Base-by-base conservation (phyloP, 2,797 vertebrate genomes). In the Muscicapa striata region DNA sequence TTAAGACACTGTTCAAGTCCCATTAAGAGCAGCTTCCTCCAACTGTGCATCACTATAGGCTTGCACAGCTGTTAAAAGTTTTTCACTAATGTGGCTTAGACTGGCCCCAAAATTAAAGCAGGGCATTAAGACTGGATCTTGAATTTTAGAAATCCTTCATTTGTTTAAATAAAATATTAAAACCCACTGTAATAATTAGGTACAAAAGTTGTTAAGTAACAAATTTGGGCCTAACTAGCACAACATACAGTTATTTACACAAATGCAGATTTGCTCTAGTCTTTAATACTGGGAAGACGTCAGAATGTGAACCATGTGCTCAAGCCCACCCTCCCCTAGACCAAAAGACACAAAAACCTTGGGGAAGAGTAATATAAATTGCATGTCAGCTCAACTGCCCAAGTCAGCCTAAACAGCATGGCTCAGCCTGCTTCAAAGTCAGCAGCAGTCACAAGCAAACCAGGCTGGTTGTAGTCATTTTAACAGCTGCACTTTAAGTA, bases 81-180 rank as follows among this genome's bases (percentile, higher is more conserved):
- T 83, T 87, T 82, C 75, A 83, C 75, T 89, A 38, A 66, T 16
- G 74, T 62, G 58, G 76, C 76, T 94, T 91, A 88, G 74, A 78
- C 62, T 93, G 87, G 85, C 69, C 75, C 86, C 83, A 84, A 49
- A 78, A 23, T 40, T 81, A 89, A 85, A 92, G 61, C 49, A 83
- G 49, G 57, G 72, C 57, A 63, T 70, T 77, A 87, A 83, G 72
- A 85, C 29, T 55, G 38, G 8, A 88, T 75, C 54, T 78, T 88
- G 32, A 93, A 52, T 75, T 94, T 67, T 49, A 94, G 67, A 75
- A 82, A 95, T 41, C 18, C 75, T 83, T 90, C 43, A 59, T 75
- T 74, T 72, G 22, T 92, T 89, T 63, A 89, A 96, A 94, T 89
- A 87, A 80, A 94, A 61, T 80, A 87, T 54, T 92, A 84, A 94